Evolutionary conservation across 1,140 invertebrate species (phyloP), one percentile per base, ranked within the genome.

Genomic region (Drosophila asahinai): DNA sequence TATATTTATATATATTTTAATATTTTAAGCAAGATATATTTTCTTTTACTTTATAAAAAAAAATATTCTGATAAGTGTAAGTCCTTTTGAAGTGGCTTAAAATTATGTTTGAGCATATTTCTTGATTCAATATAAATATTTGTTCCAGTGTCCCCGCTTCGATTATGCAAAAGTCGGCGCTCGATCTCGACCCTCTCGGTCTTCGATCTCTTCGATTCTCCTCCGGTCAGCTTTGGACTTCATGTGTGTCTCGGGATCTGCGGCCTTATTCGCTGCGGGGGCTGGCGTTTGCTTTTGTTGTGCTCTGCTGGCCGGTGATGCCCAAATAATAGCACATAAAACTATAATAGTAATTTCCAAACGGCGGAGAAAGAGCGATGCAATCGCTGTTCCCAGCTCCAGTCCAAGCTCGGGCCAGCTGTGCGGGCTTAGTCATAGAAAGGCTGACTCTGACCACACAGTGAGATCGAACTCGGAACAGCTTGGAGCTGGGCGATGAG

Each of bases 301-400:
- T 42, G 25, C 64, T 70, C 42, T 45, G 66, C 66, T 76, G 72
- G 40, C 27, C 27, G 27, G 38, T 89, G 87, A 90, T 90, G 79
- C 72, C 81, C 86, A 90, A 90, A 90, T 90, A 90, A 90, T 90
- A 90, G 86, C 86, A 90, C 86, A 90, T 90, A 90, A 90, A 90
- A 90, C 86, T 90, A 90, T 90, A 90, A 90, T 90, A 87, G 86
- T 87, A 84, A 87, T 87, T 87, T 87, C 82, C 84, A 87, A 87
- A 89, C 70, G 84, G 86, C 71, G 84, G 86, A 87, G 84, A 87
- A 87, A 87, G 84, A 87, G 84, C 66, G 84, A 87, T 87, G 84
- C 84, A 87, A 87, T 87, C 84, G 83, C 72, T 72, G 51, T 22
- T 33, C 42, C 60, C 40, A 49, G 72, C 72, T 51, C 76, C 66